Evolutionary conservation across 2,888 invertebrate genomes (phyloP).

Genomic region (Xylocampa areola): DNA sequence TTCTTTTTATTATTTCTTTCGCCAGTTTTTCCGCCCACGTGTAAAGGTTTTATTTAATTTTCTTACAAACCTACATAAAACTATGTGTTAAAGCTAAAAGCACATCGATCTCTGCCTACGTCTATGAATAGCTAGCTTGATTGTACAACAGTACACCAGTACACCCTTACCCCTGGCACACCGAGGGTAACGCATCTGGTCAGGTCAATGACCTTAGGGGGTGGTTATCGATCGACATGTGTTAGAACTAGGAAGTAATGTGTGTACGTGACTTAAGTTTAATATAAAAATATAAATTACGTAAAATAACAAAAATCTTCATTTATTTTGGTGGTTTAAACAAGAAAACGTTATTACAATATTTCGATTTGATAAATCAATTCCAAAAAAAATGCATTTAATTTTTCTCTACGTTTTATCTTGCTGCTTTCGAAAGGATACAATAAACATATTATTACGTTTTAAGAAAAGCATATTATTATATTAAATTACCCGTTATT

Average conservation of each 20-base stretch:
- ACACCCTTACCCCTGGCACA: slow-evolving; percentile 25
- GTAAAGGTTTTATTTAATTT: background rate
- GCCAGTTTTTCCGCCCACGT: too few species aligned
- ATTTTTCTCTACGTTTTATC: too few species aligned
- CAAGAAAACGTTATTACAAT: too few species aligned
- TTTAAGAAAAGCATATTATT: background rate
- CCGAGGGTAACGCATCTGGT: slow-evolving; percentile 59
- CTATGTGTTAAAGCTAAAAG: slow-evolving; percentile 9
- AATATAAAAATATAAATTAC: background rate
- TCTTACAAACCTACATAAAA: too few species aligned
- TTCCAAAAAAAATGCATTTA: too few species aligned
- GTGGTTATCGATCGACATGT: slow-evolving; percentile 43
- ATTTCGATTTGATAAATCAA: too few species aligned
- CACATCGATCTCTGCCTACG: slow-evolving; percentile 21
- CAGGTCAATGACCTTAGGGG: slow-evolving; percentile 58
- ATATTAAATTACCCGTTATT: slow-evolving; percentile 1
- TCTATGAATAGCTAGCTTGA: slow-evolving; percentile 43
- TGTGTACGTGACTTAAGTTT: slow-evolving; percentile 1
- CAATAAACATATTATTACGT: too few species aligned
- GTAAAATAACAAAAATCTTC: background rate
- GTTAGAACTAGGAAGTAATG: slow-evolving; percentile 36
- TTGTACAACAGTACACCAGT: slow-evolving; percentile 30
- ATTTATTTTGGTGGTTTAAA: too few species aligned
- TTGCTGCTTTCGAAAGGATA: too few species aligned
- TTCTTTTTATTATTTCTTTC: too few species aligned